Evolutionary conservation across 2,888 invertebrate species (phyloP), one percentile per base, ranked within the genome.

Genomic region (Helicoverpa assulta): DNA sequence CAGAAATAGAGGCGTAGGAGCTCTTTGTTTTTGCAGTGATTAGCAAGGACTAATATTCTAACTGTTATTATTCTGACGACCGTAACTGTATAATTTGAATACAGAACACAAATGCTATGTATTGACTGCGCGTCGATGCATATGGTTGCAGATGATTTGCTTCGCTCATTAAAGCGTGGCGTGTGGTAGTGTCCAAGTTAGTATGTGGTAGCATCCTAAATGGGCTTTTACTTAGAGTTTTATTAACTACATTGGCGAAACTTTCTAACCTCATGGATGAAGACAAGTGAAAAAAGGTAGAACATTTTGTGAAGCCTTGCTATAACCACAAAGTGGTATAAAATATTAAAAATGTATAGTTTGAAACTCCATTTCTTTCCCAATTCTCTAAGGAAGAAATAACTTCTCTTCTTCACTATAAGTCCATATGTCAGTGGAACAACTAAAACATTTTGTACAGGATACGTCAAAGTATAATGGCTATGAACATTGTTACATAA

Each of bases 381-480:
- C n/a, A 47, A 47, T 7, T 47, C 16, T 43, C 47, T n/a, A n/a
- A 60, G 26, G 37, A 5, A 64, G 51, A 1, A 43, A 53, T 57
- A 26, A 61, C 37, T 61, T 66, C 37, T 29, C 21, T 56, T 63
- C 16, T 33, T 70, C 43, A 50, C 62, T 59, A 26, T 37, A 33
- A 59, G 18, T 65, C 43, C 37, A 63, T 47, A 51, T 65, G 61
- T 65, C 16, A 19, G 18, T 64, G 50, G 61, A n/a, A 70, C 33
- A 64, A 64, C 51, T 61, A 53, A 33, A 73, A 70, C 40, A 55
- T 50, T 67, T 74, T 77, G 63, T 77, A 73, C 37, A 26, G 60
- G 61, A 57, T 74, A 56, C 62, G 63, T 59, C 14, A 50, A 67
- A 52, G 47, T 56, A 59, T 62, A 52, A 58, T 47, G 33, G 65